phyloP scores from a whole-genome alignment of 2,888 invertebrate genomes.

The Subacronicta megacephala region DNA sequence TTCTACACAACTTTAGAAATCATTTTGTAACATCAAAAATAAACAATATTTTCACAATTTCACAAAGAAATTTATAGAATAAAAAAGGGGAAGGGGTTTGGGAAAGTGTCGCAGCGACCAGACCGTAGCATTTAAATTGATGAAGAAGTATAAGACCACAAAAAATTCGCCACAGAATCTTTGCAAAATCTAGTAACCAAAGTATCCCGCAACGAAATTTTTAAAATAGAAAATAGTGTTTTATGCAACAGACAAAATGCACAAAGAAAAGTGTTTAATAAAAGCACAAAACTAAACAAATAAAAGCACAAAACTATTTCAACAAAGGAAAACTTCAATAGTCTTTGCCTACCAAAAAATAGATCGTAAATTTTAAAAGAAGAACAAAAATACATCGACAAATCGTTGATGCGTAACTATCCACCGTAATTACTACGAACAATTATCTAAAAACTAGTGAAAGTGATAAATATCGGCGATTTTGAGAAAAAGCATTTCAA shows the following conservation, averaged over 20 bases:
- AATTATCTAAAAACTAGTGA: constrained; percentile 57
- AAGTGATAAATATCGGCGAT: constrained; percentile 40
- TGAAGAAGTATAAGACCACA: too few relatives aligned
- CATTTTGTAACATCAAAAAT: too few relatives aligned
- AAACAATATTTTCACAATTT: too few relatives aligned
- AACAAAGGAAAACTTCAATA: neutral
- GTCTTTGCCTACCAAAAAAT: constrained; percentile 5
- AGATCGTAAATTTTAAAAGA: constrained; percentile 5
- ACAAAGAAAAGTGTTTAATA: neutral
- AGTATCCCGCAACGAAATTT: neutral
- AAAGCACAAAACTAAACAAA: constrained; percentile 10
- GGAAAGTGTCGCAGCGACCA: too few relatives aligned
- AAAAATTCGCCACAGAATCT: too few relatives aligned
- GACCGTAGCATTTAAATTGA: too few relatives aligned
- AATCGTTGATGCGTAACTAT: constrained; percentile 33
- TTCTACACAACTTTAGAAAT: too few relatives aligned
- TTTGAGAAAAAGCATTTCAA: constrained; percentile 34
- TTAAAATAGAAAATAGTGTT: neutral
- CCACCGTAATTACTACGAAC: constrained; percentile 45
- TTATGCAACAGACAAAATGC: constrained; percentile 1
- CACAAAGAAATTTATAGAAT: too few relatives aligned
- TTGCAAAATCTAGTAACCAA: neutral
- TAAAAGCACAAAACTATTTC: constrained; percentile 15
- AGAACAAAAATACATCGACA: constrained; percentile 8
- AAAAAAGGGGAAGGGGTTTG: too few relatives aligned